phyloP scores from a whole-genome alignment of 2,113 vertebrate genomes.

The Struthio camelus region DNA sequence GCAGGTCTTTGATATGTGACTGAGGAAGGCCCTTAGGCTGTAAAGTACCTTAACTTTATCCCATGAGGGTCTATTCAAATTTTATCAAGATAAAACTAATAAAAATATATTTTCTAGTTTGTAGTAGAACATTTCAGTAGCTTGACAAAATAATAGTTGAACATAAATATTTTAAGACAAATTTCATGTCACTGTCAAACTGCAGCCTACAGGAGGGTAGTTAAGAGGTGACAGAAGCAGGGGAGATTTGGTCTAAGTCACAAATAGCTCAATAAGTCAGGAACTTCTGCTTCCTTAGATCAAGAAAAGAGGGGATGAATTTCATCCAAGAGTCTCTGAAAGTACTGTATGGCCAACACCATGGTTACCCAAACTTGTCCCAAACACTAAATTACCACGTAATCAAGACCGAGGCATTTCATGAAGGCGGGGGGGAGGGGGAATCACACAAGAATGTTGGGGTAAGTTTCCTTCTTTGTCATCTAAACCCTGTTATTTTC shows the following conservation, averaged over 20 bases:
- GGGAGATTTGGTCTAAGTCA: background rate
- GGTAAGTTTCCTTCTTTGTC: background rate
- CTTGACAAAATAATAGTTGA: background rate
- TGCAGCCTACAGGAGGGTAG: background rate
- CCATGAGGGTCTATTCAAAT: background rate
- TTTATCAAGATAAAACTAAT: background rate
- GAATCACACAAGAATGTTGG: background rate
- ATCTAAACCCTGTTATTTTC: background rate
- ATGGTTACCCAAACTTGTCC: background rate
- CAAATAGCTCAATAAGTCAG: background rate
- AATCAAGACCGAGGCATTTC: background rate
- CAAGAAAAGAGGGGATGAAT: background rate
- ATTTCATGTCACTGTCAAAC: background rate
- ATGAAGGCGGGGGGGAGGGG: rapidly evolving
- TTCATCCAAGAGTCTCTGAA: background rate
- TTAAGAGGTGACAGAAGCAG: background rate
- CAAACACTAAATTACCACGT: background rate
- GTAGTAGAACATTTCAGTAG: background rate
- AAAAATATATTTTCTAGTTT: background rate
- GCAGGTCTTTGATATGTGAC: background rate
- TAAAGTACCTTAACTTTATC: background rate
- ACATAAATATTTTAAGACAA: background rate
- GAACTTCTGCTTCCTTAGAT: background rate
- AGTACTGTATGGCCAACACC: background rate
- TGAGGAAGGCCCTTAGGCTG: background rate